A percentile compares a stretch with the other conserved stretches of the same genome.
Conservation (phyloP, 2,113 vertebrate genomes). For the Glaucidium brasilianum region DNA sequence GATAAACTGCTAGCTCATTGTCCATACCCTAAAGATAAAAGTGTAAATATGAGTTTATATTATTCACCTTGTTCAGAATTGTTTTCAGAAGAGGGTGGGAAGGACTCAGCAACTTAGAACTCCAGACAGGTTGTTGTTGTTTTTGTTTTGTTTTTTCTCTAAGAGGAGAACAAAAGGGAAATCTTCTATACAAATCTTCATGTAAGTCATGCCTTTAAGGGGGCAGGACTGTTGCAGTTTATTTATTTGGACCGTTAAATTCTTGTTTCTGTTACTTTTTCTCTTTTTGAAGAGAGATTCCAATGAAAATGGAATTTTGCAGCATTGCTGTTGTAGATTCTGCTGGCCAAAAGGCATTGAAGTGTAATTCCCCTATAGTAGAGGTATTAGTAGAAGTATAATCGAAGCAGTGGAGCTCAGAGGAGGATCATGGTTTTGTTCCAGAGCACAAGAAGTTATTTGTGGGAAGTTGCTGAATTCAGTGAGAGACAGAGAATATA, state of each 20-base stretch:
- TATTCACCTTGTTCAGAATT: background rate
- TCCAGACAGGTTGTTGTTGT: background rate
- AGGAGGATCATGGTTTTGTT: background rate
- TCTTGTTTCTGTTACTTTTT: background rate
- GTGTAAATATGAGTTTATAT: background rate
- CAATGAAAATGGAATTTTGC: background rate
- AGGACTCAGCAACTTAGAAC: background rate
- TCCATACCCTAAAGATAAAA: background rate
- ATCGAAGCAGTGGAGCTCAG: background rate
- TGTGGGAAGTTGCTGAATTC: background rate
- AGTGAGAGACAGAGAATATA: no score
- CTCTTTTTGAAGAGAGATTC: background rate
- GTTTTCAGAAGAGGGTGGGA: background rate
- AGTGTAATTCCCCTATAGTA: background rate
- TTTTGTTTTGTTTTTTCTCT: background rate
- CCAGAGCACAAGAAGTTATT: background rate
- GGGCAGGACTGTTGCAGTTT: background rate
- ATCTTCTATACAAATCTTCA: background rate
- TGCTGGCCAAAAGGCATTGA: background rate
- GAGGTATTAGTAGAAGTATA: background rate
- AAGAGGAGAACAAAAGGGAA: background rate
- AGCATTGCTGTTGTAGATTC: background rate
- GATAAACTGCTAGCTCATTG: background rate
- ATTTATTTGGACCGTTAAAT: background rate
- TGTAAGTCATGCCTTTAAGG: background rate